Base-by-base conservation (phyloP, 2,113 vertebrate genomes). In the Gopherus evgoodei region DNA sequence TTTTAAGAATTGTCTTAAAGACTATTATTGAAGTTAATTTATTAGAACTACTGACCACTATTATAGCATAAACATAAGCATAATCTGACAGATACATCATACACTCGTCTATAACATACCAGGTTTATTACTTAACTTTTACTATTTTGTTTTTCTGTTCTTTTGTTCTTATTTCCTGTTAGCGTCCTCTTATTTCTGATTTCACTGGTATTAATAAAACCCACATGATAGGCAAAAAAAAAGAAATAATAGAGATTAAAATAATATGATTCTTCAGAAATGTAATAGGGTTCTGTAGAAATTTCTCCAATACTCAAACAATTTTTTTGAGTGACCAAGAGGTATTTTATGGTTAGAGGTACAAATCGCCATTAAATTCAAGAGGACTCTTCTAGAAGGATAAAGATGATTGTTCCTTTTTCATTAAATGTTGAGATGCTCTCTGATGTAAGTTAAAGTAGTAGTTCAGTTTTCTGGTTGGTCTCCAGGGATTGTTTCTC, bases 401-500 rank as follows among this genome's bases (percentile, higher is more conserved):
- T 49, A 52, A 88, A 50, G 50, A 50, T 50, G 50, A 91, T 0
- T 7, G 4, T 50, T 2, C 9, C 69, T 84, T 38, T 19, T 62
- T 87, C 81, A 57, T 81, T 35, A 11, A 42, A 47, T 94, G 93
- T 95, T 88, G 17, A n/a, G 35, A 8, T 72, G 25, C 35, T 91
- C 5, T 21, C 9, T 79, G 22, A 53, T 92, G 31, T 22, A 81
- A 94, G 38, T 86, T 19, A 5, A 49, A 83, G 9, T 57, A 81
- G 10, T 57, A 16, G 59, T 83, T 38, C 29, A 44, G 75, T 93
- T 57, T 87, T 89, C 80, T 82, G 8, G 57, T 88, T 94, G 44
- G 75, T 31, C 14, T 19, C 50, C 12, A 85, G 27, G 91, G 92
- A 94, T 91, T 85, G 31, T 22, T 90, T 92, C 91, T 91, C 81